Base-by-base conservation (phyloP, 2,888 invertebrate genomes). In the Linnaemya vulpina region DNA sequence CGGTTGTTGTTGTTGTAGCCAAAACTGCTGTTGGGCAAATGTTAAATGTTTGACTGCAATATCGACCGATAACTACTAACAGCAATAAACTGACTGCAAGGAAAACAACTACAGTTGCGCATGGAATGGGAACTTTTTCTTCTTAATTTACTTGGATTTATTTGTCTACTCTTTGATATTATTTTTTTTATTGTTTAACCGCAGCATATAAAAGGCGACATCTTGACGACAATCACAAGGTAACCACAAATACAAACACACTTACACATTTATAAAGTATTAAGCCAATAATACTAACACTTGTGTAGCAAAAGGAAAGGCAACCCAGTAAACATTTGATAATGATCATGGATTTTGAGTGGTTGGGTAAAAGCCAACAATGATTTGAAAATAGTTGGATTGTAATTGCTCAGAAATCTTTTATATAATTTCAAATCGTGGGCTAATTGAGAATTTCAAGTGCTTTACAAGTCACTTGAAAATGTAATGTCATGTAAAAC, bases 141-240 rank as follows among this genome's bases (percentile, higher is more conserved):
- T 49, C 17, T 73, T 62, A 40, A n/a, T 55, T 30, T n/a, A 62
- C 22, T 62, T 49, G 22, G 58, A 65, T 82, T 70, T 78, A 55
- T 71, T 76, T 86, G 63, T 76, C 49, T 67, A 43, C 55, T 55
- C 38, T 86, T 79, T 73, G 62, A 71, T 55, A 77, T n/a, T n/a
- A n/a, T 67, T 49, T 7, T 49, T 49, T 35, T 67, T 60, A 78
- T 68, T 73, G 67, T 77, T 80, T 55, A 83, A 76, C 83, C 83
- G 83, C 83, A 80, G 20, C 40, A 78, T 46, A 75, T 75, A 35
- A 70, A 73, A 85, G 87, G 87, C 88, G 88, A 87, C 87, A 88
- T 87, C 87, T 87, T 85, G 87, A 87, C 87, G 88, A 87, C 87
- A 87, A 87, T 87, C 87, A 70, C 65, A 71, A 84, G 67, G 8